phyloP scores from a whole-genome alignment of 2,888 invertebrate genomes.

The Eristalis intricaria region DNA sequence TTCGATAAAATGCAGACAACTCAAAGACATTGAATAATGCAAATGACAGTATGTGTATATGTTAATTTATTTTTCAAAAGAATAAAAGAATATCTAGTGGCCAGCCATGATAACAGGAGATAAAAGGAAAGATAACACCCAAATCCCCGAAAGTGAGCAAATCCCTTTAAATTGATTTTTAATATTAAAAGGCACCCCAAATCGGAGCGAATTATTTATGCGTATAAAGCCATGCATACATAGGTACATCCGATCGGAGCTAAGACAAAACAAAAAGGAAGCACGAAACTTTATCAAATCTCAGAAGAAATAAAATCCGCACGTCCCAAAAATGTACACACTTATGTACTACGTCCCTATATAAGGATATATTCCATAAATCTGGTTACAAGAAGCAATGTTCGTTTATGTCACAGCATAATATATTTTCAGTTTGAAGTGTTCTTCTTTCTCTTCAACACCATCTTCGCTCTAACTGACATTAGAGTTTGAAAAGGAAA shows the following conservation, averaged over 20 bases:
- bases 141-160: constrained; percentile 43
- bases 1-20: too few relatives aligned
- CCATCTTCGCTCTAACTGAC: neutral
- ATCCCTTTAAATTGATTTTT: constrained; percentile 70
- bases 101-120: neutral
- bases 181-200: neutral
- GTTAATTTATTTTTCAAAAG: neutral
- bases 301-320: constrained; percentile 52
- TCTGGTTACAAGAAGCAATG: constrained; percentile 52
- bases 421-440: constrained; percentile 22
- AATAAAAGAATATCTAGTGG: constrained; percentile 20
- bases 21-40: too few relatives aligned
- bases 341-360: neutral
- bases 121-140: constrained; percentile 7
- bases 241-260: neutral
- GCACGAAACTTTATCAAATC: constrained; percentile 41
- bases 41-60: too few relatives aligned
- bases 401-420: constrained; percentile 47
- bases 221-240: constrained; percentile 19
- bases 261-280: neutral
- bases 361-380: constrained; percentile 54
- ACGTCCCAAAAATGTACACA: neutral
- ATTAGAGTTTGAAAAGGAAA: neutral
- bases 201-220: neutral
- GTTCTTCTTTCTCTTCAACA: neutral